phyloP scores from a whole-genome alignment of 2,888 invertebrate genomes.

The Polydrusus tereticollis region DNA sequence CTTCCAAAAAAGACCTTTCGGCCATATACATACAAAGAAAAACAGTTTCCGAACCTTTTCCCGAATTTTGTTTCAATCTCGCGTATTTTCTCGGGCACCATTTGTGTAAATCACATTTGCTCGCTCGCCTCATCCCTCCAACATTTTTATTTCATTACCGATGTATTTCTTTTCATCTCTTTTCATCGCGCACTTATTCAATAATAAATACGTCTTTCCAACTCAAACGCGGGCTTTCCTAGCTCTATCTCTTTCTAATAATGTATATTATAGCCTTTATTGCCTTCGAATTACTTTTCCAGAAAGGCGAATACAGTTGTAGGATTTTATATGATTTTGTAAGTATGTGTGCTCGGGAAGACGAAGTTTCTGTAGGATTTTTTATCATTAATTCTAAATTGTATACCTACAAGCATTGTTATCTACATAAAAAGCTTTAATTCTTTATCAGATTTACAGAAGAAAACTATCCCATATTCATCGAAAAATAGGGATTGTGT shows the following conservation, averaged over 20 bases:
- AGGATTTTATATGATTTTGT: conserved; percentile 29
- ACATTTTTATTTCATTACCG: conserved; percentile 48
- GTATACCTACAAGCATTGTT: too few relatives aligned
- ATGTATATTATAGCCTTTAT: conserved; percentile 45
- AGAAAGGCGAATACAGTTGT: conserved; percentile 35
- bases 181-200: conserved; percentile 49
- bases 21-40: conserved; percentile 35
- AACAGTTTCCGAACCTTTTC: conserved; percentile 43
- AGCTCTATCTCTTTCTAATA: conserved; percentile 44
- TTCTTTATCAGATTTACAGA: too few relatives aligned
- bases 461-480: too few relatives aligned
- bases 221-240: conserved; percentile 34
- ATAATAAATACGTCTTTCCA: conserved; percentile 49
- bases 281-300: conserved; percentile 43
- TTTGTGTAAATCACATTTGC: conserved; percentile 51
- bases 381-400: conserved; percentile 14
- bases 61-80: conserved; percentile 48
- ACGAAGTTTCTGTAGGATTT: conserved; percentile 9
- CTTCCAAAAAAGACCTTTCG: conserved; percentile 15
- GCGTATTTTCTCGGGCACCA: conserved; percentile 46
- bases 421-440: too few relatives aligned
- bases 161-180: conserved; percentile 49
- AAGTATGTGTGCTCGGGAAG: conserved; percentile 24
- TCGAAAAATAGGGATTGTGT: too few relatives aligned
- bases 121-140: conserved; percentile 42